Evolutionary conservation across 2,113 vertebrate species (phyloP).

Genomic region (Sylvia atricapilla): DNA sequence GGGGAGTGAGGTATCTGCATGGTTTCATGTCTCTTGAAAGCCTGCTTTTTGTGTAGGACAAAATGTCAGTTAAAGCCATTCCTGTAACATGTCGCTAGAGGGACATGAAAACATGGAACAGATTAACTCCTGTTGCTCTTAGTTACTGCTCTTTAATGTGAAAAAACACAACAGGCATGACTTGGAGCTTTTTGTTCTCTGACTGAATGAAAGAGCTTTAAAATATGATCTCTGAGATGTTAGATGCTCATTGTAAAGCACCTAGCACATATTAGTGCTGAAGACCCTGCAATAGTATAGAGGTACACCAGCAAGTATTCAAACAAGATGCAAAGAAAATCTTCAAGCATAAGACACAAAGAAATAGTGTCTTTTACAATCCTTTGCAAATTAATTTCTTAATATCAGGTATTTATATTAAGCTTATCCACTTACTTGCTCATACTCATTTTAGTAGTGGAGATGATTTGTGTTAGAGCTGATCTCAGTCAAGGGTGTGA

Average conservation of each 20-base stretch:
- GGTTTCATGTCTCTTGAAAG: neutral
- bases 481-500: neutral
- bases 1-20: neutral
- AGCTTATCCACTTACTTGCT: neutral
- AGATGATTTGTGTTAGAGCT: neutral
- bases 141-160: neutral
- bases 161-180: neutral
- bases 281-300: neutral
- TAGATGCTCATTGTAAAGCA: neutral
- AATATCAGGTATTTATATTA: neutral
- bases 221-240: neutral
- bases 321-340: neutral
- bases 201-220: neutral
- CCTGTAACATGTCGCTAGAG: neutral
- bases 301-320: neutral
- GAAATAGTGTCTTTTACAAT: neutral
- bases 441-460: neutral
- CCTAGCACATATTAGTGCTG: neutral
- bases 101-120: neutral
- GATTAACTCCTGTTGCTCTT: constrained; percentile 25
- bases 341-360: neutral
- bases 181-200: neutral
- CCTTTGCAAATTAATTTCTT: neutral
- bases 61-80: constrained; percentile 10
- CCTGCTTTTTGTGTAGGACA: neutral